phyloP scores from a whole-genome alignment of 2,888 invertebrate species.

The Incurvaria masculella region DNA sequence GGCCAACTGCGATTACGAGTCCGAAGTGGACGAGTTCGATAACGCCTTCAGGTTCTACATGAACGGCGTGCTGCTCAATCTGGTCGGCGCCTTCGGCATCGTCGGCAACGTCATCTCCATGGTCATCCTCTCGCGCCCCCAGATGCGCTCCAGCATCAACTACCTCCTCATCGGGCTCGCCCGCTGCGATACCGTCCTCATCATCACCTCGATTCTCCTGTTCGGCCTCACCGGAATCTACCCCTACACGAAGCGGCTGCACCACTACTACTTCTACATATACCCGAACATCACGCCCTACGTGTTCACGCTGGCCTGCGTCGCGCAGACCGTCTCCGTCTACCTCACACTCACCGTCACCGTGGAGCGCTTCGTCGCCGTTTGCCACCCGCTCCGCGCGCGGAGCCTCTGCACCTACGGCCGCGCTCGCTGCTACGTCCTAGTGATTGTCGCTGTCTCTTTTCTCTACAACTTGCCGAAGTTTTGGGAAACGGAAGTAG shows the following conservation, averaged over 20 bases:
- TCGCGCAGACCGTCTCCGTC: constrained; percentile 90
- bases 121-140: constrained; percentile 86
- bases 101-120: constrained; percentile 89
- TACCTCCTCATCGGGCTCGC: constrained; percentile 92
- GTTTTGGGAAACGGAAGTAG: constrained; percentile 65
- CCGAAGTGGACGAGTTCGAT: constrained; percentile 36
- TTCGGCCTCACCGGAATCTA: constrained; percentile 86
- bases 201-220: constrained; percentile 79
- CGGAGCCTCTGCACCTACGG: constrained; percentile 89
- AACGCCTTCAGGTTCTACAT: constrained; percentile 73
- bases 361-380: constrained; percentile 91
- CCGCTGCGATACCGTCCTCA: constrained; percentile 87
- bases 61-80: constrained; percentile 77
- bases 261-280: constrained; percentile 73
- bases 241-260: constrained; percentile 74
- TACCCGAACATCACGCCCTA: constrained; percentile 79
- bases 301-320: constrained; percentile 80
- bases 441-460: constrained; percentile 76
- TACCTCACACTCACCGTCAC: constrained; percentile 90
- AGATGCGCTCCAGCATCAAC: constrained; percentile 96
- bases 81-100: constrained; percentile 79
- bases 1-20: constrained; percentile 24
- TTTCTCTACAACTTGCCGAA: constrained; percentile 83
- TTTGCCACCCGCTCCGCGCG: constrained; percentile 86
- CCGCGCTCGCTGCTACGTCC: constrained; percentile 79